phyloP scores from a whole-genome alignment of 2,888 invertebrate species.

The Hetaerina titia region DNA sequence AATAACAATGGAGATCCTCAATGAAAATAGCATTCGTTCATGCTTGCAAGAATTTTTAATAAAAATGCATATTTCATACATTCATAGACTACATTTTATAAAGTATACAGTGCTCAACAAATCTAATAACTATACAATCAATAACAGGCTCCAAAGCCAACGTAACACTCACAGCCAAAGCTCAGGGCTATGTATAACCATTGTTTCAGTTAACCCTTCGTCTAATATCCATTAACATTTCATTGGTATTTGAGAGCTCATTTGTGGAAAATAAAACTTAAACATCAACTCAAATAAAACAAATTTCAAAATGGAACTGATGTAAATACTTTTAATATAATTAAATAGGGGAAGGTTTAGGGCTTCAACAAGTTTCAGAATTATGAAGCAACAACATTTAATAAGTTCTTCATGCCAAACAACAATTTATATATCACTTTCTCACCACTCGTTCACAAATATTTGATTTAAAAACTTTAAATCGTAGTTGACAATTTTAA shows the following conservation, averaged over 20 bases:
- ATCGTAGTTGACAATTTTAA: background rate
- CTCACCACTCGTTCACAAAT: background rate
- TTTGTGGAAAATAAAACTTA: slow-evolving; percentile 20
- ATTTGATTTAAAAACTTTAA: background rate
- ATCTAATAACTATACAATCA: slow-evolving; percentile 57
- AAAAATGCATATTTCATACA: slow-evolving; percentile 44
- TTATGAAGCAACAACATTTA: slow-evolving; percentile 23
- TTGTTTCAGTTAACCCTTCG: slow-evolving; percentile 55
- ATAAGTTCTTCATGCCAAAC: background rate
- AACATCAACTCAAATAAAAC: background rate
- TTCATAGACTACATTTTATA: slow-evolving; percentile 46
- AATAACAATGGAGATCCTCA: slow-evolving; percentile 33
- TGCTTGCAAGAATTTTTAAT: slow-evolving; percentile 58
- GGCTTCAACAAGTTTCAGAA: slow-evolving; percentile 12
- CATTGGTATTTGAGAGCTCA: slow-evolving; percentile 47
- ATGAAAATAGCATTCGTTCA: slow-evolving; percentile 23
- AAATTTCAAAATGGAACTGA: slow-evolving; percentile 5
- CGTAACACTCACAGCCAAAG: slow-evolving; percentile 65
- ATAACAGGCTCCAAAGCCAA: slow-evolving; percentile 62
- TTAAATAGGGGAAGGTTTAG: background rate
- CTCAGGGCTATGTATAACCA: slow-evolving; percentile 65
- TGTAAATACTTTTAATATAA: background rate
- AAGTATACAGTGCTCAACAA: slow-evolving; percentile 58
- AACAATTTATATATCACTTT: slow-evolving; percentile 42
- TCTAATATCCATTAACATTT: slow-evolving; percentile 59